Conservation (phyloP, 2,888 invertebrate genomes). For the Melanophora roralis region DNA sequence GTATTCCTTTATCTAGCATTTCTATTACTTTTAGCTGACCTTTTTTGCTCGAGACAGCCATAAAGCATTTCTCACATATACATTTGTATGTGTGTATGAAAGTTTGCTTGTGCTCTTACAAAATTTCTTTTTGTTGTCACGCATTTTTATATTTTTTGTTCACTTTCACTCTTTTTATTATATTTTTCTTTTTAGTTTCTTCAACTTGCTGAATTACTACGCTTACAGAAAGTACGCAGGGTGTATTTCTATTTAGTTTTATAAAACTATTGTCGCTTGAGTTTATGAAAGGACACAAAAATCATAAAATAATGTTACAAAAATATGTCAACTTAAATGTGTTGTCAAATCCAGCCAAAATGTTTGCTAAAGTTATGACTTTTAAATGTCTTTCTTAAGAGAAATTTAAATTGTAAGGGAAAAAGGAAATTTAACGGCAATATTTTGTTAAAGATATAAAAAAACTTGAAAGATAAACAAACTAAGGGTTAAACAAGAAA, state of each 20-base stretch:
- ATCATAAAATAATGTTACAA: background rate
- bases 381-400: too few relatives aligned
- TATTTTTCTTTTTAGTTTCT: background rate
- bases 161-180: background rate
- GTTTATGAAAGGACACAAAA: background rate
- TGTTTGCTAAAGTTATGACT: background rate
- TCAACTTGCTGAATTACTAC: background rate
- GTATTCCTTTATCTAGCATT: background rate
- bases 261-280: slow-evolving; percentile 25
- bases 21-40: background rate
- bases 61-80: slow-evolving; percentile 12
- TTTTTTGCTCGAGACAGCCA: slow-evolving; percentile 1
- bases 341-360: background rate
- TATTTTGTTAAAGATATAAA: background rate
- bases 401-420: background rate
- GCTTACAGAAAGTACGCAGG: background rate
- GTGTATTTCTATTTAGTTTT: slow-evolving; percentile 9
- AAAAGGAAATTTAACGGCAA: background rate
- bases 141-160: background rate
- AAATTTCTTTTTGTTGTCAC: slow-evolving; percentile 10
- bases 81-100: slow-evolving; percentile 6
- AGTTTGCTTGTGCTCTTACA: slow-evolving; percentile 15
- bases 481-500: background rate
- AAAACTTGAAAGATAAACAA: background rate
- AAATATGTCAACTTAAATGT: background rate